Conservation (phyloP, 2,888 invertebrate genomes). For the Archaeoteleia sp. region DNA sequence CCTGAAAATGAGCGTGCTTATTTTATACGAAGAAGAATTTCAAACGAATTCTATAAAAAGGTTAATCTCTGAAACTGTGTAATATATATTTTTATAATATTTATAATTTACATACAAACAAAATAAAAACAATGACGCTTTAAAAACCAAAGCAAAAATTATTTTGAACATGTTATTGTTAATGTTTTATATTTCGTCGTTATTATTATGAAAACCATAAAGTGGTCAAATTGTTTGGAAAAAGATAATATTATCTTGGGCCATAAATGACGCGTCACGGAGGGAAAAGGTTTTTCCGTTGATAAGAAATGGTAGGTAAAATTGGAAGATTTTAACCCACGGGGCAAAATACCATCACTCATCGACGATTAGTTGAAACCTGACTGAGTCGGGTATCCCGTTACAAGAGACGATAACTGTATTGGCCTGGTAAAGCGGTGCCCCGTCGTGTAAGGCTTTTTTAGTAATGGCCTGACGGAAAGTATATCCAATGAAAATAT, state of each 20-base stretch:
- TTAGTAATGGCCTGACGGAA: slow-evolving; percentile 27
- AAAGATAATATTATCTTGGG: too few species aligned
- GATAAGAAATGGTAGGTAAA: slow-evolving; percentile 20
- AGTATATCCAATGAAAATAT: slow-evolving; percentile 24
- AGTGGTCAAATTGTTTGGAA: too few species aligned
- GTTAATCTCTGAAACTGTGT: too few species aligned
- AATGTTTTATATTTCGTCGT: too few species aligned
- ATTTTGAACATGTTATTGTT: too few species aligned
- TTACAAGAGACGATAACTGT: slow-evolving; percentile 72
- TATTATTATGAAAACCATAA: too few species aligned
- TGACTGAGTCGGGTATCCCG: slow-evolving; percentile 69
- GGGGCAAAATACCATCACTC: slow-evolving; percentile 46
- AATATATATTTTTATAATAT: too few species aligned
- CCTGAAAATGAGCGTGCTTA: slow-evolving; percentile 34
- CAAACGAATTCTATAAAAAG: slow-evolving; percentile 3
- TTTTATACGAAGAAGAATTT: slow-evolving; percentile 2
- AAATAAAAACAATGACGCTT: too few species aligned
- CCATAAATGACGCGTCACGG: too few species aligned
- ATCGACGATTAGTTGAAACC: slow-evolving; percentile 61
- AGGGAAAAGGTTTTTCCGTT: not conserved
- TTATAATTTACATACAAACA: too few species aligned
- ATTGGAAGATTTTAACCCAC: slow-evolving; percentile 35
- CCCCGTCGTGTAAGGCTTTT: slow-evolving; percentile 50
- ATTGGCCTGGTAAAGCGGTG: slow-evolving; percentile 70
- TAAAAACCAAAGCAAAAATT: too few species aligned